A percentile compares a stretch with the other conserved stretches of the same genome.
Conservation (phyloP, 2,888 invertebrate genomes). For the Tachina fera region DNA sequence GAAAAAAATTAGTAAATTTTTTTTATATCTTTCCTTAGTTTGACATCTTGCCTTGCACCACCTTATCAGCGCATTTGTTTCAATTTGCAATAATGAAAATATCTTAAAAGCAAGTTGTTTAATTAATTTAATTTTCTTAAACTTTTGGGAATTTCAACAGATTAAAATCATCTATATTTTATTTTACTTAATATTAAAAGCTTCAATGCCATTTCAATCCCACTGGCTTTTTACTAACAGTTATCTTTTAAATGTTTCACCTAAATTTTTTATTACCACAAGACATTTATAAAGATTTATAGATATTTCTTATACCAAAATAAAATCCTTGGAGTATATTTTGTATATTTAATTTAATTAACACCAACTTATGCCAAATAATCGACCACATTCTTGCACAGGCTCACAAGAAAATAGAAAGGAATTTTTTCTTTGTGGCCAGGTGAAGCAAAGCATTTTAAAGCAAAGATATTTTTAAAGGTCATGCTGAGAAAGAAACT, state of each 20-base stretch:
- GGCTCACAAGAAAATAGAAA: not conserved
- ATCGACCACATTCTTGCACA: not conserved
- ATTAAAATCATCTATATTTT: not conserved
- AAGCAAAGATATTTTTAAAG: not conserved
- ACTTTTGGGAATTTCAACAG: not conserved
- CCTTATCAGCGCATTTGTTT: too few species aligned
- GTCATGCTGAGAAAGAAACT: too few species aligned
- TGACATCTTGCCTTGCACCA: too few species aligned
- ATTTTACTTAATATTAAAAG: not conserved
- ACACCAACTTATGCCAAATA: constrained; percentile 30
- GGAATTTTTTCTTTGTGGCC: not conserved
- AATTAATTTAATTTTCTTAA: too few species aligned
- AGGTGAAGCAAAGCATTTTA: not conserved
- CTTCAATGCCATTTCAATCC: not conserved
- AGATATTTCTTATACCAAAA: not conserved
- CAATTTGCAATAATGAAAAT: too few species aligned
- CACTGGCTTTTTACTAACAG: not conserved
- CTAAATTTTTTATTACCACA: not conserved
- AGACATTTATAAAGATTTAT: constrained; percentile 25
- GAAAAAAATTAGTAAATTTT: not conserved
- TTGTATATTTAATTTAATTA: constrained; percentile 64
- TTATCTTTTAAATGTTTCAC: not conserved
- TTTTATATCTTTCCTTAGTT: not conserved
- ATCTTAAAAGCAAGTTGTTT: too few species aligned
- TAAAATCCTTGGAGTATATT: constrained; percentile 37